Conservation (phyloP, 2,113 vertebrate species). For the Apodemus sylvaticus region DNA sequence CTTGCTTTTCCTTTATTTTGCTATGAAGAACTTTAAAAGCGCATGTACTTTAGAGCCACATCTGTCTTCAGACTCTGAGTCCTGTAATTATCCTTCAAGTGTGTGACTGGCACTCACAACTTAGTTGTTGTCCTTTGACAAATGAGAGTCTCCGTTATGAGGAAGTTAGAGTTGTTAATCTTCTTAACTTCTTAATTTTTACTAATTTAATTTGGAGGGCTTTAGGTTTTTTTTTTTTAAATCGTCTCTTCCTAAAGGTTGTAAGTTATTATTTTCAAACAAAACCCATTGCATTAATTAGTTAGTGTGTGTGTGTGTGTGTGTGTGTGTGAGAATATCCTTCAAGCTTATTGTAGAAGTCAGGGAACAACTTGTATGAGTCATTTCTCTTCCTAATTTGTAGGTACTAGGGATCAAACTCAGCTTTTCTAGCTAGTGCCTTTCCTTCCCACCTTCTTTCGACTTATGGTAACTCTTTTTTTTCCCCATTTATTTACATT, state of each 20-base stretch:
- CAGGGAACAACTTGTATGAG: background rate
- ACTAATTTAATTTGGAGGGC: background rate
- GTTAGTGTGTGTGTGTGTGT: background rate
- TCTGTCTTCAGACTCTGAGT: background rate
- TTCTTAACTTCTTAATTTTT: background rate
- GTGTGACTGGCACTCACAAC: background rate
- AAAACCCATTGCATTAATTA: background rate
- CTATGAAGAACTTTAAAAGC: background rate
- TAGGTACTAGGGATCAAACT: background rate
- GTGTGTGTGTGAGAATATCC: background rate
- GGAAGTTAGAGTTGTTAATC: background rate
- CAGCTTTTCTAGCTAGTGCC: background rate
- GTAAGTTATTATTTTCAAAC: background rate
- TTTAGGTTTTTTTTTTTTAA: background rate
- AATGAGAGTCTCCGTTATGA: background rate
- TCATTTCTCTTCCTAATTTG: background rate
- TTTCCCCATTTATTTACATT: too few relatives aligned
- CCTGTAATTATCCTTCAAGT: background rate
- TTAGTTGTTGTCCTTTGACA: background rate
- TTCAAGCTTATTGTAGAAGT: background rate
- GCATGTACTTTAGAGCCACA: background rate
- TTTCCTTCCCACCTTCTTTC: background rate
- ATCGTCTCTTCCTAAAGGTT: background rate
- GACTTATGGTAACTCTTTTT: background rate
- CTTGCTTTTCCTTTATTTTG: background rate